Evolutionary conservation across 2,113 vertebrate species (phyloP).

Genomic region (Aythya baeri): DNA sequence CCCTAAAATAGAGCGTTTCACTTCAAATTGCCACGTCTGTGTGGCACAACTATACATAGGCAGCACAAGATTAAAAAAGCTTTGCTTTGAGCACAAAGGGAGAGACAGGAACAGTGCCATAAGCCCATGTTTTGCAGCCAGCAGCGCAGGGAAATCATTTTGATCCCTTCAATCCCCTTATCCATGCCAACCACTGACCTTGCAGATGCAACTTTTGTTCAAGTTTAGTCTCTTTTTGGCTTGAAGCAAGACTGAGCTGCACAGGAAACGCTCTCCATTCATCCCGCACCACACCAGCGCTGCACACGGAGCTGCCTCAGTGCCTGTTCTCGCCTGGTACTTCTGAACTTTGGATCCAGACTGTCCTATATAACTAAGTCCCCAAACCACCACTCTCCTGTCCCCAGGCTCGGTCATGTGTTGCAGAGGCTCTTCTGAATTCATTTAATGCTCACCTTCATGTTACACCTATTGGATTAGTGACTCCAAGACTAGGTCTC

Average conservation of each 20-base stretch:
- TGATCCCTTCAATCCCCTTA: slow-evolving; percentile 68
- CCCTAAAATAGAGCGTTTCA: slow-evolving; percentile 43
- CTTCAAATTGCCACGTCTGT: slow-evolving; percentile 41
- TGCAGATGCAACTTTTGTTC: slow-evolving; percentile 63
- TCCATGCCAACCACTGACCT: slow-evolving; percentile 58
- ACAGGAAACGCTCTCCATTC: not conserved
- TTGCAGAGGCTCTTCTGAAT: not conserved
- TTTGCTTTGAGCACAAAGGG: slow-evolving; percentile 51
- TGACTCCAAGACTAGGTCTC: not conserved
- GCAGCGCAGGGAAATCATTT: slow-evolving; percentile 45
- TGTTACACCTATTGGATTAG: not conserved
- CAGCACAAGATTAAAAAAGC: slow-evolving; percentile 52
- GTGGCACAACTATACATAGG: slow-evolving; percentile 50
- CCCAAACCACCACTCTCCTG: not conserved
- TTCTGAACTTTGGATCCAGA: not conserved
- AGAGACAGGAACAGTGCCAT: slow-evolving; percentile 61
- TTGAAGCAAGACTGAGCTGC: slow-evolving; percentile 28
- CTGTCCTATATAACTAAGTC: not conserved
- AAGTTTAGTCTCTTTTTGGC: slow-evolving; percentile 41
- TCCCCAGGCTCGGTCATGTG: accelerated
- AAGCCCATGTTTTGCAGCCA: slow-evolving; percentile 65
- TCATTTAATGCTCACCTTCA: slow-evolving; percentile 19
- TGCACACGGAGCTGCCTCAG: not conserved
- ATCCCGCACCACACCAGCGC: not conserved
- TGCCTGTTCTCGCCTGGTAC: not conserved